Conservation (phyloP, 64 coral and sea anemone species). For the Dendrophyllia cribrosa region DNA sequence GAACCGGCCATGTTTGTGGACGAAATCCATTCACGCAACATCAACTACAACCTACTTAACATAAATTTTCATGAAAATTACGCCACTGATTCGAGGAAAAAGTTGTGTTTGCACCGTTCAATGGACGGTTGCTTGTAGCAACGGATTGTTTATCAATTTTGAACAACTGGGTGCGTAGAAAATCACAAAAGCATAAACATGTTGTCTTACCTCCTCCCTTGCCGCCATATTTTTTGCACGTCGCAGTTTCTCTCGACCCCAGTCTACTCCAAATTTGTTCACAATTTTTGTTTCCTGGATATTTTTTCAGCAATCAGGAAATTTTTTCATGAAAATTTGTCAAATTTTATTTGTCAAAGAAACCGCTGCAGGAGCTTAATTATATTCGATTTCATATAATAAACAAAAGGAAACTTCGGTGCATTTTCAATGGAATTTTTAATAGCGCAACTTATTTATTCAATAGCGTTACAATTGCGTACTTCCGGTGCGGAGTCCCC, state of each 20-base stretch:
- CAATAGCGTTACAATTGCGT: background rate
- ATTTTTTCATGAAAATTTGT: background rate
- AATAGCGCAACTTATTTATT: background rate
- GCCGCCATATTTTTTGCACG: background rate
- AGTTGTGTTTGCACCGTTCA: slow-evolving; percentile 6
- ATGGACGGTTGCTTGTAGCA: slow-evolving; percentile 33
- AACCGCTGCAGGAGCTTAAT: background rate
- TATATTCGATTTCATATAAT: background rate
- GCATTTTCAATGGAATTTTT: background rate
- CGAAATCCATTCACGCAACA: too few species aligned
- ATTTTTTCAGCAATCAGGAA: background rate
- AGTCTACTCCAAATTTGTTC: background rate
- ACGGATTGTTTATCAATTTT: background rate
- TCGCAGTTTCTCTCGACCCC: background rate
- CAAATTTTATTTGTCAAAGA: background rate
- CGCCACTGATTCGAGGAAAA: background rate
- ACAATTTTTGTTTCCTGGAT: too few species aligned
- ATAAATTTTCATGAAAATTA: slow-evolving; percentile 1
- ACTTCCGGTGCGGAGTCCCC: background rate
- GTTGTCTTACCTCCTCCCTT: background rate
- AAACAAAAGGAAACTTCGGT: background rate
- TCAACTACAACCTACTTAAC: slow-evolving; percentile 13
- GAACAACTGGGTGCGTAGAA: background rate
- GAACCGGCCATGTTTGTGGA: background rate
- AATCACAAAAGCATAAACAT: background rate